phyloP scores from a whole-genome alignment of 2,797 vertebrate species.

The Cephalopachus bancanus region DNA sequence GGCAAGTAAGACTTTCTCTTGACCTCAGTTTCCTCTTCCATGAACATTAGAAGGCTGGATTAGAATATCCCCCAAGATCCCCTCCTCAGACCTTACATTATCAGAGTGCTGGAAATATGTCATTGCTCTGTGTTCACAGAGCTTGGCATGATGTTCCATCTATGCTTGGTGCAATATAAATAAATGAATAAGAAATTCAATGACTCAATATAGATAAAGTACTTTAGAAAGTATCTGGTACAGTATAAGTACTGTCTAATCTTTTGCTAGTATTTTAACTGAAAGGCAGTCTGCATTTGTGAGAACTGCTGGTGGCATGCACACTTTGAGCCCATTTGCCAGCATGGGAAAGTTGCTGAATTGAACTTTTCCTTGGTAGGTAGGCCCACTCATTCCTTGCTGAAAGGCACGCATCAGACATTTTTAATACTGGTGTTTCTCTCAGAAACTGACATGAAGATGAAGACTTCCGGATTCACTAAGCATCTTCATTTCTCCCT shows the following conservation, averaged over 20 bases:
- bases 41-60: not conserved
- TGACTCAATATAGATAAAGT: not conserved
- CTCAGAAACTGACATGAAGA: not conserved
- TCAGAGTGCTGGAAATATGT: not conserved
- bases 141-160: not conserved
- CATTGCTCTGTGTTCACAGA: not conserved
- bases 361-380: not conserved
- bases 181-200: not conserved
- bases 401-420: not conserved
- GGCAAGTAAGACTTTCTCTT: not conserved
- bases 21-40: not conserved
- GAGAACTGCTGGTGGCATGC: not conserved
- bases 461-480: constrained; percentile 17
- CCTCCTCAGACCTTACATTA: not conserved
- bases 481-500: not conserved
- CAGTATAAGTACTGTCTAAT: not conserved
- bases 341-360: not conserved
- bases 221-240: not conserved
- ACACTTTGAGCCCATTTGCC: not conserved
- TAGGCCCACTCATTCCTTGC: not conserved
- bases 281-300: not conserved
- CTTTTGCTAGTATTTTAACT: constrained; percentile 49
- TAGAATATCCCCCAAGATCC: not conserved
- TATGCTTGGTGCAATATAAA: not conserved
- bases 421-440: not conserved